A percentile compares a stretch with the other conserved stretches of the same genome.
Conservation (phyloP, 2,113 vertebrate genomes). For the Brachirus orientalis region DNA sequence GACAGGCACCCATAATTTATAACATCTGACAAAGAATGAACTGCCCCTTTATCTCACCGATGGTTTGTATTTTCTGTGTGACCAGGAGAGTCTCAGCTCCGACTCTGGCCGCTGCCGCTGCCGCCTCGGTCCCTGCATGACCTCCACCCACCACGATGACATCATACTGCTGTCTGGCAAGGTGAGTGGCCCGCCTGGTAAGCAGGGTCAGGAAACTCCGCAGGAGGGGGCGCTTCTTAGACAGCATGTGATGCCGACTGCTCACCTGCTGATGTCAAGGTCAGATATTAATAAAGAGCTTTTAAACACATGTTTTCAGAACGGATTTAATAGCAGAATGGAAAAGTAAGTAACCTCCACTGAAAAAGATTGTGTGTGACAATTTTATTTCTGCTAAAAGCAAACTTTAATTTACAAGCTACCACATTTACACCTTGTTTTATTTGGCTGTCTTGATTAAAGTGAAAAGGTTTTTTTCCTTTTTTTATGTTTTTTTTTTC, state of each 20-base stretch:
- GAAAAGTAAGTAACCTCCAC: no score
- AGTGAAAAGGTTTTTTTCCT: no score
- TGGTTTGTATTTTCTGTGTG: conserved; percentile 87
- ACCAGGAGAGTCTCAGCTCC: conserved; percentile 89
- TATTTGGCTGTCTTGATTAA: no score
- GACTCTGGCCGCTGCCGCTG: conserved; percentile 86
- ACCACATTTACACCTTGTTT: no score
- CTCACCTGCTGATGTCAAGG: conserved; percentile 23
- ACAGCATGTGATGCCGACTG: conserved; percentile 62
- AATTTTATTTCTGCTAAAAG: no score
- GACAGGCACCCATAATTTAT: no score
- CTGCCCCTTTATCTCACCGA: conserved; percentile 80
- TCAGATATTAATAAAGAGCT: background rate
- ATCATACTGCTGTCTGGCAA: conserved; percentile 78
- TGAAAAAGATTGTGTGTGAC: no score
- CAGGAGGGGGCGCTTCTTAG: conserved; percentile 50
- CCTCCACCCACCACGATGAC: conserved; percentile 93
- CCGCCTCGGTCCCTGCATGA: conserved; percentile 92
- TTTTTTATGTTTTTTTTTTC: no score
- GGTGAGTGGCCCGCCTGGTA: conserved; percentile 46
- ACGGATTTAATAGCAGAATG: no score
- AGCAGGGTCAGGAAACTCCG: conserved; percentile 28
- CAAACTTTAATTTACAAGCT: no score
- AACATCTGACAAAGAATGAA: no score
- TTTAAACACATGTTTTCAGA: no score